These are phyloP conservation scores for Dioctria rufipes DNA, from an alignment of 2,888 invertebrate genomes.

Conservation along the genomic window DNA sequence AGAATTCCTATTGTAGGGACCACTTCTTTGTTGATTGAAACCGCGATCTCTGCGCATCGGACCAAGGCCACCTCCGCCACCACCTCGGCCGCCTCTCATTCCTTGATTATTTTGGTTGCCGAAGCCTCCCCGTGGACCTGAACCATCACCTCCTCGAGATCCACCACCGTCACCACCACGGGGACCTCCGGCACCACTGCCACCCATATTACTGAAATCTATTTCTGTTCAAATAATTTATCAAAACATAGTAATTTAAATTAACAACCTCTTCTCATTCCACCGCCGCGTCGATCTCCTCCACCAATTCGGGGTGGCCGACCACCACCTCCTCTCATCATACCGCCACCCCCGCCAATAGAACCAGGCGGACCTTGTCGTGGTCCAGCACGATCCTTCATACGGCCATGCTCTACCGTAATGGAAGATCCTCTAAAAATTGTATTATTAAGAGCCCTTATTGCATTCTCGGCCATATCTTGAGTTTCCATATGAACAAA, in stretches of 20 bases:
- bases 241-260: background rate
- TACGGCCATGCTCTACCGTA: conserved; percentile 87
- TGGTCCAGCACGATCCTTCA: conserved; percentile 77
- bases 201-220: background rate
- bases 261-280: conserved; percentile 43
- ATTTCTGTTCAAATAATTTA: background rate
- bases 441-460: conserved; percentile 84
- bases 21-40: conserved; percentile 58
- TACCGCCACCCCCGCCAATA: conserved; percentile 72
- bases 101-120: conserved; percentile 60
- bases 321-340: conserved; percentile 61
- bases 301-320: conserved; percentile 64
- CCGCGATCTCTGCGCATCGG: conserved; percentile 61
- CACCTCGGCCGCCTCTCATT: conserved; percentile 64
- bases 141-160: conserved; percentile 20
- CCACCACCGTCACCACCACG: conserved; percentile 58
- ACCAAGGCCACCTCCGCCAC: conserved; percentile 61
- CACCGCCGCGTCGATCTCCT: conserved; percentile 59
- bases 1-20: conserved; percentile 56
- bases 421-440: conserved; percentile 88
- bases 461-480: conserved; percentile 86
- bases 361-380: conserved; percentile 70
- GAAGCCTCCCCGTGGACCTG: conserved; percentile 45
- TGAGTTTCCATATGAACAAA: conserved; percentile 92
- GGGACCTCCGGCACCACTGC: conserved; percentile 64